Base-by-base conservation (phyloP, 2,888 invertebrate species). In the Formica aserva region DNA sequence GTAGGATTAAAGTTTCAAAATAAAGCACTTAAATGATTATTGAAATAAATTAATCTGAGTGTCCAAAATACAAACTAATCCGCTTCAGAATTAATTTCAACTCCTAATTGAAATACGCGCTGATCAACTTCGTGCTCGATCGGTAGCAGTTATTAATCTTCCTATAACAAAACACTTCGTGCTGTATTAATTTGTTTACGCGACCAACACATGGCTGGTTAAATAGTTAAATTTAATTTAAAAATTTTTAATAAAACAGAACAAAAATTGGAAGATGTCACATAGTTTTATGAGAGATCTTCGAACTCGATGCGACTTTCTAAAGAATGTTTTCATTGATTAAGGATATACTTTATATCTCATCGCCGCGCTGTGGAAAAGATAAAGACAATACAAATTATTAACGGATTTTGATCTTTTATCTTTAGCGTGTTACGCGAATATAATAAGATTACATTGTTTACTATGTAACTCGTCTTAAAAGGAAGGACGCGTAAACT, bases 31-130 rank as follows among this genome's bases (percentile, higher is more conserved):
- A 80, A 80, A 80, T 80, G 38, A 74, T 3, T 60, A 80, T 72
- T 60, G 60, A 8, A 60, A 60, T 45, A 80, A 74, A 80, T 80
- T 72, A 80, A 80, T 74, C 74, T 74, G 32, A 78, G 57, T 72
- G 22, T 60, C 22, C 32, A 80, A 78, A 78, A 32, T 74, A 80
- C 60, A 80, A 60, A 80, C n/a, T 80, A 80, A 80, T 80, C 60
- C 75, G 45, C 72, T 72, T 15, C 75, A 35, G 26, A 77, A 72
- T 80, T 80, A 80, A 80, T 80, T 74, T 74, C 18, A 55, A 41
- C 41, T 57, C 18, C 22, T 60, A 60, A 80, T 72, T 80, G 60
- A 80, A 80, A 80, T 80, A 80, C 78, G 22, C 62, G 45, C 35
- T 74, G 35, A 3, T 80, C 60, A 60, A 60, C 11, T 74, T 35